Conservation (phyloP, 1,140 invertebrate species). For the Drosophila bipectinata region DNA sequence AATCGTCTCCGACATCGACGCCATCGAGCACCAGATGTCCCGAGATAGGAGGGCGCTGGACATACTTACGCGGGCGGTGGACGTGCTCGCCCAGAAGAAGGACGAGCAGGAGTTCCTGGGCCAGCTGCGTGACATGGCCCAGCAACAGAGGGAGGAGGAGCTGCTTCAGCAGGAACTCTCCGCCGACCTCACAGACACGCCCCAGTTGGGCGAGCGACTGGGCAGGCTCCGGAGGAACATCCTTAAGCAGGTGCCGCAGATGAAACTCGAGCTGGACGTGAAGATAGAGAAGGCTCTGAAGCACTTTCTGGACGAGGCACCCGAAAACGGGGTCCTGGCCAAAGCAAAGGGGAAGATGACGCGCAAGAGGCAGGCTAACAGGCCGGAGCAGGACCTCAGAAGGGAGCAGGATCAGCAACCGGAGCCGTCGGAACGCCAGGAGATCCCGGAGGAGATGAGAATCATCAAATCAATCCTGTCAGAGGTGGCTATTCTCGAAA, state of each 20-base stretch:
- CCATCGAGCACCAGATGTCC: conserved; percentile 67
- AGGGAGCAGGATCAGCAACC: background rate
- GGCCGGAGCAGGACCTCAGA: background rate
- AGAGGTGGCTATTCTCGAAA: conserved; percentile 48
- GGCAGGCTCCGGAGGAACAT: conserved; percentile 51
- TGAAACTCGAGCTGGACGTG: conserved; percentile 62
- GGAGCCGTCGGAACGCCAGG: background rate
- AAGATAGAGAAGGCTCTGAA: conserved; percentile 67
- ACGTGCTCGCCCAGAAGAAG: conserved; percentile 54
- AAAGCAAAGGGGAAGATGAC: conserved; percentile 61
- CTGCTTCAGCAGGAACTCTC: conserved; percentile 26
- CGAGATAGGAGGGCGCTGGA: conserved; percentile 65
- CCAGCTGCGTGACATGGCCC: conserved; percentile 42
- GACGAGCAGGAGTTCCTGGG: conserved; percentile 49
- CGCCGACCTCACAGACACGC: conserved; percentile 23
- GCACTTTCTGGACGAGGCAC: conserved; percentile 59
- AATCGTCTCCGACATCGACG: conserved; percentile 58
- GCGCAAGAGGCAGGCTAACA: conserved; percentile 36
- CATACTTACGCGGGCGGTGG: conserved; percentile 68
- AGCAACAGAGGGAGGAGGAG: conserved; percentile 37
- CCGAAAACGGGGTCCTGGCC: conserved; percentile 51
- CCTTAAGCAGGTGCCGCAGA: conserved; percentile 52
- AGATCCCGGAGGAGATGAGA: conserved; percentile 43
- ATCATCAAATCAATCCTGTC: conserved; percentile 65
- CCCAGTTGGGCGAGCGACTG: conserved; percentile 39